Conservation (phyloP, 2,113 vertebrate genomes). For the Mohoua ochrocephala region DNA sequence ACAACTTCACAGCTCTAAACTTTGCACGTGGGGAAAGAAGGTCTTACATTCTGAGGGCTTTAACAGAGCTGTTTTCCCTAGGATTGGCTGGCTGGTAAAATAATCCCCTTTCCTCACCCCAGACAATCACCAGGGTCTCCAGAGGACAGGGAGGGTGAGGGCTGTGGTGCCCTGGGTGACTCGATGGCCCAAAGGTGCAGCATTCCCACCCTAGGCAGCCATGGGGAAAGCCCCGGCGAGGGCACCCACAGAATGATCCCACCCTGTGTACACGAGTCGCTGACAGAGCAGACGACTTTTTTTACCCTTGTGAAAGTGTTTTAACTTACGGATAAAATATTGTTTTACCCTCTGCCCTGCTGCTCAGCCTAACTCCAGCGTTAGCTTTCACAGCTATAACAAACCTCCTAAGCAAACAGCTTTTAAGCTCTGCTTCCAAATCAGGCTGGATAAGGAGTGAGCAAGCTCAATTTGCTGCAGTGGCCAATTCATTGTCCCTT, state of each 20-base stretch:
- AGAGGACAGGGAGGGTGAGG: neutral
- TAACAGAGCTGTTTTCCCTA: neutral
- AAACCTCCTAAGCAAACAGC: conserved; percentile 9
- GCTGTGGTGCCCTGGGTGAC: neutral
- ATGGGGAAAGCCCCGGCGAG: accelerated
- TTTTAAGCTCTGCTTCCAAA: conserved; percentile 14
- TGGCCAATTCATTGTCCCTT: neutral
- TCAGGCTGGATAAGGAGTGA: neutral
- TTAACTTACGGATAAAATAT: conserved; percentile 13
- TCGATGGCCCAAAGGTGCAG: neutral
- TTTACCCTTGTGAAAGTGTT: neutral
- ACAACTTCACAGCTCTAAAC: neutral
- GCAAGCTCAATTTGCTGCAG: neutral
- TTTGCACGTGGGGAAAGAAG: neutral
- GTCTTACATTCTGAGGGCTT: neutral
- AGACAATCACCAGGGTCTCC: neutral
- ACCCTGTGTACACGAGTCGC: neutral
- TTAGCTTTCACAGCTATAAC: neutral
- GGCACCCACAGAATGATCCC: neutral
- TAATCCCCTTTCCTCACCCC: neutral
- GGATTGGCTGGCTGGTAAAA: neutral
- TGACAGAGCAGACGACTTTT: neutral
- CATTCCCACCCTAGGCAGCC: accelerated
- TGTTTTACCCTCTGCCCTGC: conserved; percentile 2
- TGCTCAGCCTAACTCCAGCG: neutral